Base-by-base conservation (phyloP, 1,140 invertebrate species). In the Caenorhabditis inopinata region DNA sequence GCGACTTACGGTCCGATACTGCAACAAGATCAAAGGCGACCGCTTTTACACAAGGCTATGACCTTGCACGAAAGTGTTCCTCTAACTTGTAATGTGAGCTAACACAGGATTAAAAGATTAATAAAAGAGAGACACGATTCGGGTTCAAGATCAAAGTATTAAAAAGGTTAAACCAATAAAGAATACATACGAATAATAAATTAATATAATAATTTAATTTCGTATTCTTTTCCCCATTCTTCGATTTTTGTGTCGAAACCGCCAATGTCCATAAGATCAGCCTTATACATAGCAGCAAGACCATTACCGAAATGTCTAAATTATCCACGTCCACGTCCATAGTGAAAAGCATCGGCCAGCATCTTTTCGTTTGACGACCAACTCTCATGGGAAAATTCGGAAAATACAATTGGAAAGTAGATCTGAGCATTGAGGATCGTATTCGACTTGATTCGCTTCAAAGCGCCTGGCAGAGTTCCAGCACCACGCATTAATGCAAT, bases 381-480 rank as follows among this genome's bases (percentile, higher is more conserved):
- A 42, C 87, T 85, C 27, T 85, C 82, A 11, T 94, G 94, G 90
- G 96, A 93, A 88, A 94, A 99, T 88, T 98, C 93, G 89, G 95
- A 98, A 88, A 96, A 99, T 18, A 99, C 95, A 83, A 99, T 94
- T 0, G 97, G 97, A 89, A 96, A 97, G 90, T 98, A 99, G 0
- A 96, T 93, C 51, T 87, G 86, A 14, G 81, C 62, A 1, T 83
- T 83, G 9, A 74, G 25, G 48, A 89, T 81, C 7, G 87, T 88
- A 76, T 88, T 88, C 38, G 85, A 90, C 76, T 90, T 86, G 74
- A 91, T 88, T 48, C 91, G 82, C 18, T 87, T 74, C 11, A 91
- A 76, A 16, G 89, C 85, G 27, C 89, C 90, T 73, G 85, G 91
- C 62, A 92, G 92, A 58, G 89, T 85, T 21, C 85, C 76, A 11